Evolutionary conservation across 2,888 invertebrate genomes (phyloP).

Genomic region (Drosophila testacea): DNA sequence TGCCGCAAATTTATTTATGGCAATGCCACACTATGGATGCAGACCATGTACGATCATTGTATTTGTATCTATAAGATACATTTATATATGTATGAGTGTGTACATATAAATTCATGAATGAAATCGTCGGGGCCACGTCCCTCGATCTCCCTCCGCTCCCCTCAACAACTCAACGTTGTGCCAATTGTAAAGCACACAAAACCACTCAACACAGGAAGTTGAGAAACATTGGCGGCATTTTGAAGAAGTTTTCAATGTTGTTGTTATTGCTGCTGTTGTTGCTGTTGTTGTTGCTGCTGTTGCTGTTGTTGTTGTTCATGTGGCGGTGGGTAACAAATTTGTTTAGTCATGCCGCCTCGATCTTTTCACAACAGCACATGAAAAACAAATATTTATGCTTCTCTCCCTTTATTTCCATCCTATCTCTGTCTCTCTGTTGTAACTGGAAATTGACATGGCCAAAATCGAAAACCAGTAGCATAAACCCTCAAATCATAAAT

Average conservation of each 20-base stretch:
- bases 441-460: conserved; percentile 43
- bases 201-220: conserved; percentile 74
- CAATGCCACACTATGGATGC: conserved; percentile 75
- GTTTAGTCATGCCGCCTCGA: conserved; percentile 75
- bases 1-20: conserved; percentile 64
- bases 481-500: conserved; percentile 54
- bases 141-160: neutral
- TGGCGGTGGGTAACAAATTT: conserved; percentile 61
- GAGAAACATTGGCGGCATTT: conserved; percentile 77
- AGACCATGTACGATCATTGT: conserved; percentile 73
- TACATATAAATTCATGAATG: conserved; percentile 75
- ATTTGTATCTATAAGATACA: conserved; percentile 65
- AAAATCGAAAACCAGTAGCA: conserved; percentile 67
- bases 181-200: conserved; percentile 70
- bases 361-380: conserved; percentile 77
- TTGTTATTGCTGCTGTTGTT: conserved; percentile 22
- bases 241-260: conserved; percentile 64
- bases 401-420: conserved; percentile 1
- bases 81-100: conserved; percentile 5
- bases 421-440: conserved; percentile 4
- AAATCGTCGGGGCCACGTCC: conserved; percentile 49
- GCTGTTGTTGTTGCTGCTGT: neutral
- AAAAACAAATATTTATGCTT: conserved; percentile 72
- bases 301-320: conserved; percentile 41
- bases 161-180: conserved; percentile 43